Conservation (phyloP, 2,797 vertebrate species). For the Dendrocincla tyrannina region DNA sequence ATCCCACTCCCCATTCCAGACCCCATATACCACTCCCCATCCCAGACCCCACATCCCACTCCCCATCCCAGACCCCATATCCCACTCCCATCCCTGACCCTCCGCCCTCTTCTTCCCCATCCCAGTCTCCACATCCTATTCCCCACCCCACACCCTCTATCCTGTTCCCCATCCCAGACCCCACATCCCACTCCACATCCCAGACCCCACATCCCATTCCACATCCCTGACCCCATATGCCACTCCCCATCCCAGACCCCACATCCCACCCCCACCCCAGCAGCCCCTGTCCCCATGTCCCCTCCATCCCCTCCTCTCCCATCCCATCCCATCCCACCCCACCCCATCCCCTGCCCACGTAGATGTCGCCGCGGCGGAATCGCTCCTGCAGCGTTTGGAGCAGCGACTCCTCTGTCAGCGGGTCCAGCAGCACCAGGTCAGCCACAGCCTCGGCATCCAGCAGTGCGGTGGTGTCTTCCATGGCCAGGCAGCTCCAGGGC, state of each 20-base stretch:
- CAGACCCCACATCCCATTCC: not conserved
- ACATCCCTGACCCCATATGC: not conserved
- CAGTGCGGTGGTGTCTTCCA: constrained; percentile 43
- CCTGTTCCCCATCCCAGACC: not conserved
- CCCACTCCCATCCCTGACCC: not conserved
- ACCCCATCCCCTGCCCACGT: constrained; percentile 47
- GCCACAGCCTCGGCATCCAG: constrained; percentile 72
- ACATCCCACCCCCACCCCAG: not conserved
- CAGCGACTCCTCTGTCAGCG: constrained; percentile 73
- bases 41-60: not conserved
- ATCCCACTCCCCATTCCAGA: too few species aligned
- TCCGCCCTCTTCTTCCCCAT: not conserved
- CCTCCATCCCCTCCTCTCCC: not conserved
- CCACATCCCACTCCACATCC: not conserved
- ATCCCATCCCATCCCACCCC: too few species aligned
- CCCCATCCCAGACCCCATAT: fast-evolving
- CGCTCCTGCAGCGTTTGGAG: constrained; percentile 75
- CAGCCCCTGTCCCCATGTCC: not conserved
- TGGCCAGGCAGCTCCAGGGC: not conserved
- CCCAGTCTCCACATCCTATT: fast-evolving
- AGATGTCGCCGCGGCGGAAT: constrained; percentile 73
- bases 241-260: not conserved
- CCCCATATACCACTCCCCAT: too few species aligned
- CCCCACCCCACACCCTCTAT: not conserved
- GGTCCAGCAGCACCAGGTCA: constrained; percentile 79